Evolutionary conservation across 2,113 vertebrate species (phyloP).

Genomic region (Hippotragus niger): DNA sequence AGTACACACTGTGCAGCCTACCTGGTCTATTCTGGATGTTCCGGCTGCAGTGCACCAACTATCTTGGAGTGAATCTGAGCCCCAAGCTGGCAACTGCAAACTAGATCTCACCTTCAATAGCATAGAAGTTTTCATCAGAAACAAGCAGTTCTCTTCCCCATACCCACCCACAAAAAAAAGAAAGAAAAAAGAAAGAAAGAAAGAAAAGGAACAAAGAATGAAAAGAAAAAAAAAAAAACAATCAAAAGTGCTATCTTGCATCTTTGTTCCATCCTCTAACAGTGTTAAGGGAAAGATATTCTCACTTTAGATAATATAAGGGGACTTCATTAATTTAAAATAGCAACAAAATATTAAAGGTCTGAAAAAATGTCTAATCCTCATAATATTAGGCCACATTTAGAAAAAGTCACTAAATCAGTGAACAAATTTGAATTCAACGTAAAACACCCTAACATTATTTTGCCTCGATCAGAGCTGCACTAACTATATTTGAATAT

Average conservation of each 20-base stretch:
- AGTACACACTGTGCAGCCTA: conserved; percentile 65
- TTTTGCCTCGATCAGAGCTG: conserved; percentile 36
- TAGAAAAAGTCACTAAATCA: not conserved
- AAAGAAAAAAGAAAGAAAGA: not conserved
- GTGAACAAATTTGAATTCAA: not conserved
- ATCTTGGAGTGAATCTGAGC: conserved; percentile 79
- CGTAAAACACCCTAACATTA: not conserved
- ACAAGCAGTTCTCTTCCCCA: conserved; percentile 36
- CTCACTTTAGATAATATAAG: not conserved
- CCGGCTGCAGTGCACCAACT: conserved; percentile 55
- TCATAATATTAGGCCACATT: not conserved
- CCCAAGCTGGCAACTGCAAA: conserved; percentile 72
- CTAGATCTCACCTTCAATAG: conserved; percentile 70
- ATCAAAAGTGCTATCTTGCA: conserved; percentile 30
- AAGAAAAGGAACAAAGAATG: not conserved
- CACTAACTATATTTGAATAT: not conserved
- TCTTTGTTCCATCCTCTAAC: not conserved
- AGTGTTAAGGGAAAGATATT: not conserved
- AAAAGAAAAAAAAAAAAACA: not conserved
- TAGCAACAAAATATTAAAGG: not conserved
- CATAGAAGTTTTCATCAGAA: conserved; percentile 71
- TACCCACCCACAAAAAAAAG: not conserved
- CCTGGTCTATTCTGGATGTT: conserved; percentile 68
- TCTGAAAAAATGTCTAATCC: not conserved
- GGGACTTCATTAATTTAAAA: not conserved